phyloP scores from a whole-genome alignment of 2,797 vertebrate genomes.

The Sebastes taczanowskii region DNA sequence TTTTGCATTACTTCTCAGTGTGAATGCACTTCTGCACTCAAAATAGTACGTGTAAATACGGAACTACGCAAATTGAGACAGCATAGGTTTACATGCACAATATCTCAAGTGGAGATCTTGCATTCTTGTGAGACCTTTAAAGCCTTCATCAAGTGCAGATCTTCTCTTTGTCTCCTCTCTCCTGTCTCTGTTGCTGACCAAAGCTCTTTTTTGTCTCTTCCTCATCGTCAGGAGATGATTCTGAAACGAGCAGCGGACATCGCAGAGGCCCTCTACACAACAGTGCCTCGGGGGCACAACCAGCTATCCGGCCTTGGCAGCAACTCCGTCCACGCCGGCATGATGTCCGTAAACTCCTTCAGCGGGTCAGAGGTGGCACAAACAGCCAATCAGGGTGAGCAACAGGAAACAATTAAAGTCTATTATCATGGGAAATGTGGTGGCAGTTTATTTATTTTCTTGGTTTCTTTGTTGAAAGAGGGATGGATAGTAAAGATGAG shows the following conservation, averaged over 20 bases:
- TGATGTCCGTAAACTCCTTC: slow-evolving; percentile 97
- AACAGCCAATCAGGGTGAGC: slow-evolving; percentile 95
- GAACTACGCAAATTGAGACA: too few species aligned
- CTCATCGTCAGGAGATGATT: slow-evolving; percentile 89
- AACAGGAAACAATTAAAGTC: slow-evolving; percentile 8
- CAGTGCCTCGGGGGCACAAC: slow-evolving; percentile 95
- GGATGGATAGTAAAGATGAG: slow-evolving; percentile 26
- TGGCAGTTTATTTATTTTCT: slow-evolving; percentile 19
- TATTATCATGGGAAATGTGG: slow-evolving; percentile 27
- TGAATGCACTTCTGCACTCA: too few species aligned
- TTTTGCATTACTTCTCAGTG: too few species aligned
- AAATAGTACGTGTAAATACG: too few species aligned
- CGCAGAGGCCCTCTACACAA: slow-evolving; percentile 93
- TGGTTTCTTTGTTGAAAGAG: background rate
- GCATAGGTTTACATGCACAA: slow-evolving; percentile 36
- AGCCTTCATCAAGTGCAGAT: slow-evolving; percentile 9
- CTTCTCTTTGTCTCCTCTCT: slow-evolving; percentile 9
- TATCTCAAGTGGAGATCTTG: slow-evolving; percentile 53
- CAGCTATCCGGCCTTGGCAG: slow-evolving; percentile 91
- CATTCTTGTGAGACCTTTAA: slow-evolving; percentile 45
- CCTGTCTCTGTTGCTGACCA: slow-evolving; percentile 41
- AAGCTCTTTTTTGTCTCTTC: slow-evolving; percentile 33
- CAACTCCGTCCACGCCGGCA: slow-evolving; percentile 91
- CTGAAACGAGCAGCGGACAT: slow-evolving; percentile 96
- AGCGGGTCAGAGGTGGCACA: slow-evolving; percentile 93